These are phyloP conservation scores for Drosophila paramelanica DNA, from an alignment of 2,888 invertebrate genomes.

Conservation along the genomic window DNA sequence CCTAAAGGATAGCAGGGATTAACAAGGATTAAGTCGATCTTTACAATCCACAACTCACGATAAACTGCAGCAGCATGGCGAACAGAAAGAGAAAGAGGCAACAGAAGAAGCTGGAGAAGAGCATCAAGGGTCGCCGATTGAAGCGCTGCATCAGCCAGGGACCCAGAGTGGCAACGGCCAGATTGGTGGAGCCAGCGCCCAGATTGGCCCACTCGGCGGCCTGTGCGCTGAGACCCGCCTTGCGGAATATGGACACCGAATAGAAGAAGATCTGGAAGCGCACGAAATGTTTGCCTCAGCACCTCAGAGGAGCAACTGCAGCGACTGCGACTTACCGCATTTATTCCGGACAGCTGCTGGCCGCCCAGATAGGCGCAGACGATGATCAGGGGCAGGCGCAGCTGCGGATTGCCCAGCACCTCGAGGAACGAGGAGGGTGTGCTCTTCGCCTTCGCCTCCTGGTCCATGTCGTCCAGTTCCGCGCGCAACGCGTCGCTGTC, in stretches of 20 bases:
- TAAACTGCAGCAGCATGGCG: slow-evolving; percentile 87
- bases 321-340: slow-evolving; percentile 88
- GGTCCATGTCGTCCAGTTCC: slow-evolving; percentile 88
- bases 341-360: slow-evolving; percentile 96
- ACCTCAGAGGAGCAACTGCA: background rate
- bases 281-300: background rate
- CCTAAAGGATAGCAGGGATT: slow-evolving; percentile 82
- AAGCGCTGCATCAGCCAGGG: slow-evolving; percentile 88
- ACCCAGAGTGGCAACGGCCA: slow-evolving; percentile 88
- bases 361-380: slow-evolving; percentile 90
- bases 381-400: slow-evolving; percentile 90
- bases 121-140: slow-evolving; percentile 89
- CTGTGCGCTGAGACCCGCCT: slow-evolving; percentile 88
- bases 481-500: slow-evolving; percentile 85
- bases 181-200: slow-evolving; percentile 90
- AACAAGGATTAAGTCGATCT: too few relatives aligned
- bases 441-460: slow-evolving; percentile 84
- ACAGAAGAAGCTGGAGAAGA: slow-evolving; percentile 88
- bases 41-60: slow-evolving; percentile 86
- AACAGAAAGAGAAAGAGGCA: slow-evolving; percentile 87
- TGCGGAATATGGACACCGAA: slow-evolving; percentile 91
- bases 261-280: slow-evolving; percentile 89
- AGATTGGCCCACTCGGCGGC: slow-evolving; percentile 91
- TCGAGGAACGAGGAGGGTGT: slow-evolving; percentile 87
- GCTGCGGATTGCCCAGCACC: slow-evolving; percentile 86